Conservation (phyloP, 1,140 invertebrate genomes). For the Lanistes nyassanus region DNA sequence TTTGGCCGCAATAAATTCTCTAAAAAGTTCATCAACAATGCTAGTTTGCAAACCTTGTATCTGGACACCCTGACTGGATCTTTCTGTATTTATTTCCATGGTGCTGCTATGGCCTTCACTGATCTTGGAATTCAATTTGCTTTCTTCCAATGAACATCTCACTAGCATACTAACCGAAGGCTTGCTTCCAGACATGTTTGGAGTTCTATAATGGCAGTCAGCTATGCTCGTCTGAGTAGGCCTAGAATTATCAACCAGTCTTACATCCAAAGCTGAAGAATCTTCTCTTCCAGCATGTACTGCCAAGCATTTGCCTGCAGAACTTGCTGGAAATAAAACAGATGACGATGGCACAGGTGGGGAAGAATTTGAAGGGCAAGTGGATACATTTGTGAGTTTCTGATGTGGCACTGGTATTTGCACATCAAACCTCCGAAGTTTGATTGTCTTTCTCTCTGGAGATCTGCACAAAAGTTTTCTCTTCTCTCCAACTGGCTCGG, state of each 20-base stretch:
- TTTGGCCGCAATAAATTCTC: constrained; percentile 52
- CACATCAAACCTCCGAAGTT: constrained; percentile 19
- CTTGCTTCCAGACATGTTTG: neutral
- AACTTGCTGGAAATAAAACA: neutral
- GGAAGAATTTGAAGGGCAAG: too few species aligned
- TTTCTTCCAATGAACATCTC: neutral
- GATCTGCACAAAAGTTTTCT: too few species aligned
- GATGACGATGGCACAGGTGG: too few species aligned
- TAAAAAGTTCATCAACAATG: constrained; percentile 55
- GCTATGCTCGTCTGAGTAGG: neutral
- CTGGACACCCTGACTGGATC: neutral
- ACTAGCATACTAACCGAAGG: neutral
- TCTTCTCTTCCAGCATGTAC: neutral
- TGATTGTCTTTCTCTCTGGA: neutral
- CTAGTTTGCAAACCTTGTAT: constrained; percentile 2
- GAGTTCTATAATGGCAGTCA: neutral
- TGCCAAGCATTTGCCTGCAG: neutral
- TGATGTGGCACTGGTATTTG: neutral
- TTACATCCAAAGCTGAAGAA: neutral
- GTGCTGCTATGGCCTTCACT: neutral
- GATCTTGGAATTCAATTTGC: neutral
- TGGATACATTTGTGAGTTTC: neutral
- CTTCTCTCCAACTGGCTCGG: too few species aligned
- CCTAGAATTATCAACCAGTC: neutral
- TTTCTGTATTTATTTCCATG: neutral